A percentile compares a stretch with the other conserved stretches of the same genome.
These are phyloP conservation scores for Drosophila macrothrix DNA, from an alignment of 2,888 invertebrate species.

Conservation along the genomic window DNA sequence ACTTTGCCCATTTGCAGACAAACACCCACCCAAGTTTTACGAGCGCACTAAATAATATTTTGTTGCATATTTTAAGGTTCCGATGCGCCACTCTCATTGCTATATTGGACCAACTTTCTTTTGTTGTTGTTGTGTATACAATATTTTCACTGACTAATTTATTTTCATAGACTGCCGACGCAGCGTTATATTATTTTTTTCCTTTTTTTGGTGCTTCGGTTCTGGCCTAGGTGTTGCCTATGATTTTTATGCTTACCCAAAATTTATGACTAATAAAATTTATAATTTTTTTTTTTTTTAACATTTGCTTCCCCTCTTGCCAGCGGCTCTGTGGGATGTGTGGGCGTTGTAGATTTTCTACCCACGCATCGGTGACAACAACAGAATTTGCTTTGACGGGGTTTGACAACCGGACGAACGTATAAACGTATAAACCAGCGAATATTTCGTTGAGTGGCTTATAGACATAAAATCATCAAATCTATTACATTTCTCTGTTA, in stretches of 20 bases:
- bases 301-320: neutral
- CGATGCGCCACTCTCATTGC: slow-evolving; percentile 27
- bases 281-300: slow-evolving; percentile 51
- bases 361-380: slow-evolving; percentile 64
- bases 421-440: slow-evolving; percentile 43
- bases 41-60: slow-evolving; percentile 72
- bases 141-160: slow-evolving; percentile 60
- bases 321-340: slow-evolving; percentile 24
- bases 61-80: slow-evolving; percentile 66
- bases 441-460: slow-evolving; percentile 68
- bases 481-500: slow-evolving; percentile 65
- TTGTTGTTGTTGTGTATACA: slow-evolving; percentile 5
- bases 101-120: slow-evolving; percentile 40
- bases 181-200: slow-evolving; percentile 27
- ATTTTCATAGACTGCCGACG: slow-evolving; percentile 67
- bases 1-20: slow-evolving; percentile 61
- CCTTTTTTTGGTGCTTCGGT: neutral
- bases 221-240: slow-evolving; percentile 57
- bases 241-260: slow-evolving; percentile 62
- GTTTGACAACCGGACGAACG: slow-evolving; percentile 51
- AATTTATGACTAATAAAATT: slow-evolving; percentile 81
- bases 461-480: slow-evolving; percentile 76
- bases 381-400: slow-evolving; percentile 25
- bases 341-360: slow-evolving; percentile 65
- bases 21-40: slow-evolving; percentile 61